Evolutionary conservation across 2,797 vertebrate genomes (phyloP).

Genomic region (Oreochromis mossambicus): DNA sequence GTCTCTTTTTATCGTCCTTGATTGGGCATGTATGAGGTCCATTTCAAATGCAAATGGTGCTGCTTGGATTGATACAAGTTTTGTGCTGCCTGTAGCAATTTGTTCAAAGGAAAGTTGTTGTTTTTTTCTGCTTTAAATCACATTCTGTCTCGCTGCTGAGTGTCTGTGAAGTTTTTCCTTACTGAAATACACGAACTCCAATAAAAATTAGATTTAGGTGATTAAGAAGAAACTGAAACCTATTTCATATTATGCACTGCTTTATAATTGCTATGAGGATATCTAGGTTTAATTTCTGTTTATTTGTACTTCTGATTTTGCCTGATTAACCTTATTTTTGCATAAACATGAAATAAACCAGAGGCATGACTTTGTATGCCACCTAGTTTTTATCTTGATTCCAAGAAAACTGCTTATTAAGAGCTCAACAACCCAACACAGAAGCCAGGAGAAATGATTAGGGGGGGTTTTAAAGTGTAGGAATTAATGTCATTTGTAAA

Average conservation of each 20-base stretch:
- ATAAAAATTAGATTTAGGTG: not conserved
- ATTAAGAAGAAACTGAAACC: not conserved
- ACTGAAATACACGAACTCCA: not conserved
- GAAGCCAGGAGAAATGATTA: not conserved
- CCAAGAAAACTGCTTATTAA: not conserved
- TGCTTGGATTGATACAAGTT: constrained; percentile 33
- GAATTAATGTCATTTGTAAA: not conserved
- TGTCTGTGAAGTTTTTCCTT: not conserved
- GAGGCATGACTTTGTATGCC: not conserved
- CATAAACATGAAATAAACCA: not conserved
- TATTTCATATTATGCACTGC: not conserved
- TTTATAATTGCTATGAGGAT: not conserved
- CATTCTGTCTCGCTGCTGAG: not conserved
- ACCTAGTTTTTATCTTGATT: not conserved
- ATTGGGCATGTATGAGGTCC: constrained; percentile 37
- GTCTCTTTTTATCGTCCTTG: constrained; percentile 49
- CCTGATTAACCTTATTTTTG: not conserved
- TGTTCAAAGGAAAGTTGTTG: constrained; percentile 27
- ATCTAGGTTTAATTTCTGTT: not conserved
- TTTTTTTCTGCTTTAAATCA: not conserved
- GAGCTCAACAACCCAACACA: not conserved
- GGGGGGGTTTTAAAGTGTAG: not conserved
- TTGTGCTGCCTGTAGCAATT: constrained; percentile 35
- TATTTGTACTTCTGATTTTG: not conserved
- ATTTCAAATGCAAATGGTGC: constrained; percentile 63